Base-by-base conservation (phyloP, 2,797 vertebrate genomes). In the Mus minutoides region DNA sequence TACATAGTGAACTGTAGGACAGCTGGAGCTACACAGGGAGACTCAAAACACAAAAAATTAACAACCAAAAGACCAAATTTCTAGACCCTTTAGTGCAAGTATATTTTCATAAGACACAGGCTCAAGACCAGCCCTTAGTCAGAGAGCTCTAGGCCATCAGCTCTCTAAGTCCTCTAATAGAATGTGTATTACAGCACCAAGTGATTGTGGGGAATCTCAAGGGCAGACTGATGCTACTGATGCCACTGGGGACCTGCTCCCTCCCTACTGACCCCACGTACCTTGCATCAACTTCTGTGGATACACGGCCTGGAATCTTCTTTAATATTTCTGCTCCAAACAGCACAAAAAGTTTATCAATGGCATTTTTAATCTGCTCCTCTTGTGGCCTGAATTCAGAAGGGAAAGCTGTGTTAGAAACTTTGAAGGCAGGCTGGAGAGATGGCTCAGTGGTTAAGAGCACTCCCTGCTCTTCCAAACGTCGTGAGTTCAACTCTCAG, bases 231-330 rank as follows among this genome's bases (percentile, higher is more conserved):
- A 31, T 29, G 31, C 3, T 1, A 21, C 10, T 7, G 9, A 21
- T 2, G 31, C 21, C 21, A 56, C 56, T 22, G 37, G 58, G 71
- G 1, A 79, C 46, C 76, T 22, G 29, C 14, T 6, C 29, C n/a
- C 49, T 6, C 17, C 34, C 2, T 0, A 0, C 13, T 10, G 5
- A 31, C 12, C 40, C 62, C 29, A 69, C 56, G 77, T 83, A 99
- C 99, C 99, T 99, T 94, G 99, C 99, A 56, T 99, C 99, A 37
- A 99, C 99, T 98, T 99, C 99, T 5, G 99, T 99, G 52, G 99
- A 99, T 21, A 99, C 99, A 24, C 99, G 98, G 77, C 99, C 99
- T 0, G 99, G 99, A 95, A 99, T 99, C 98, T 99, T 99, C 98
- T 99, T 99, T 73, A 99, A 97, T 96, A 99, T 99, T 98, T 99